Evolutionary conservation across 2,113 vertebrate genomes (phyloP).

Genomic region (Morone chrysops): DNA sequence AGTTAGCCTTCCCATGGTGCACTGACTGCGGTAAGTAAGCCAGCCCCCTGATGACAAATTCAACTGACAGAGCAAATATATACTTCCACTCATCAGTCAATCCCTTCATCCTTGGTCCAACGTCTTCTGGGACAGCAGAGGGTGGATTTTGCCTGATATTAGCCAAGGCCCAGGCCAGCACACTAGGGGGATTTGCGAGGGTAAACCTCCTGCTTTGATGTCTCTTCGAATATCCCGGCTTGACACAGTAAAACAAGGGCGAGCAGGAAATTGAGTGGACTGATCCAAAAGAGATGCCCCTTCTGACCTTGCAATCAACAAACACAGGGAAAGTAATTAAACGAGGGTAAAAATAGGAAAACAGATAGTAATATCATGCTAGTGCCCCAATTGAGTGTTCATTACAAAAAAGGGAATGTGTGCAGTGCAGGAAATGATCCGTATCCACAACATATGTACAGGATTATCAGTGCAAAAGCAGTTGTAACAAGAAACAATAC

Average conservation of each 20-base stretch:
- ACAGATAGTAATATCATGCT: not conserved
- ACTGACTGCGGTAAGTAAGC: slow-evolving; percentile 46
- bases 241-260: slow-evolving; percentile 67
- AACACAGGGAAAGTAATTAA: slow-evolving; percentile 22
- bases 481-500: not conserved
- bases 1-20: slow-evolving; percentile 45
- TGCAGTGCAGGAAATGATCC: not conserved
- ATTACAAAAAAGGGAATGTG: not conserved
- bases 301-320: slow-evolving; percentile 49
- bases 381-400: not conserved
- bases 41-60: slow-evolving; percentile 66
- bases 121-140: slow-evolving; percentile 67
- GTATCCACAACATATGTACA: not conserved
- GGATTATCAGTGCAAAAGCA: slow-evolving; percentile 9
- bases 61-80: slow-evolving; percentile 75
- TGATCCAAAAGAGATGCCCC: slow-evolving; percentile 46
- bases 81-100: slow-evolving; percentile 69
- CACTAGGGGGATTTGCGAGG: slow-evolving; percentile 61
- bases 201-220: slow-evolving; percentile 74
- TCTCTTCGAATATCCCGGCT: slow-evolving; percentile 62
- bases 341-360: not conserved
- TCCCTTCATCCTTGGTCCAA: slow-evolving; percentile 71
- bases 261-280: slow-evolving; percentile 52
- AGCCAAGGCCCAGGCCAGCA: slow-evolving; percentile 61
- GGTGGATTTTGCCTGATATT: slow-evolving; percentile 71